Base-by-base conservation (phyloP, 2,113 vertebrate species). In the Leptobrachium ailaonicum region DNA sequence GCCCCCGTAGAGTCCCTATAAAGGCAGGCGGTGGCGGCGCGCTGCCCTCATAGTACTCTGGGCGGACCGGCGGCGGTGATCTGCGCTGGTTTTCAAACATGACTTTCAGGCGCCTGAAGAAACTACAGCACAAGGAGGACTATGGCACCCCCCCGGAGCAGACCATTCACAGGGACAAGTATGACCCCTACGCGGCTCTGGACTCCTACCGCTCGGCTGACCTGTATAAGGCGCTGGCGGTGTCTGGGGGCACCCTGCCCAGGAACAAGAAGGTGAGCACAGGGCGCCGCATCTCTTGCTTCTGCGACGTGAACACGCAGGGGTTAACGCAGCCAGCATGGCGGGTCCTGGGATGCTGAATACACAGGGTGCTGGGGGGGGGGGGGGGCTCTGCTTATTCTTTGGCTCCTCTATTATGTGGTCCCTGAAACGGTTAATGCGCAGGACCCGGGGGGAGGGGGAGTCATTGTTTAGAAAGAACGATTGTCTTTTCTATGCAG, bases 221-320 rank as follows among this genome's bases (percentile, higher is more conserved):
- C 89, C 93, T 82, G 88, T 95, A 96, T 85, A 94, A 89, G 82
- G 95, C 93, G 0, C 86, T 97, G 84, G 95, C 95, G 5, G 96
- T 95, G 62, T 95, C 95, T 0, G 95, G 95, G 32, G 94, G 95
- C 43, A 95, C 96, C 2, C 88, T 97, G 76, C 94, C 91, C 45
- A 90, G 94, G 58, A 92, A 85, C 63, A 94, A 88, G 71, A 96
- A 93, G 91, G 95, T 96, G 20, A 32, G 20, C 20, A 32, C 20
- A 32, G 20, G 20, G 20, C 20, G 20, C 20, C 20, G 20, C 20
- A 32, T 32, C 20, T 32, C 20, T 32, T 32, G 20, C 20, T 32
- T 32, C 20, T 32, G 20, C 20, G 20, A 32, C 20, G 20, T 32
- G 20, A 1, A 32, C 20, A 32, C 20, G 20, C 20, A 32, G 20